Evolutionary conservation across 1,140 invertebrate species (phyloP).

Genomic region (Scylla paramamosain): DNA sequence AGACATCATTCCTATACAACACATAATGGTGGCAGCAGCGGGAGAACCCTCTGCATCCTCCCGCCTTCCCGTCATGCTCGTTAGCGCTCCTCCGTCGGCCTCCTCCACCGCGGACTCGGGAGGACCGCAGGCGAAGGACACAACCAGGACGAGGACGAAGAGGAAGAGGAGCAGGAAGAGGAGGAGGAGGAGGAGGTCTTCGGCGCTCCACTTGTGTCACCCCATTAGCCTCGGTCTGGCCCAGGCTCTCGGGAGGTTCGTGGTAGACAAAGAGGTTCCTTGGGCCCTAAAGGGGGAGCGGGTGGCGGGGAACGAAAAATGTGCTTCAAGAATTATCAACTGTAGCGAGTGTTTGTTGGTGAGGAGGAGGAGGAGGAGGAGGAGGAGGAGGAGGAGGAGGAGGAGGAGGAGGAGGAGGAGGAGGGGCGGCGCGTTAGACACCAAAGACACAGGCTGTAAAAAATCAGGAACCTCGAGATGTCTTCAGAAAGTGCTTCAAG

Average conservation of each 20-base stretch:
- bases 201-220: neutral
- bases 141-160: too few species aligned
- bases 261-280: neutral
- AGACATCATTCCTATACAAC: neutral
- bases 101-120: neutral
- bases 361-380: neutral
- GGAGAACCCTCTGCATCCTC: neutral
- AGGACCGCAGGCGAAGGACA: neutral
- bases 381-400: too few species aligned
- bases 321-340: neutral
- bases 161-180: neutral
- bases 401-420: too few species aligned
- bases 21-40: neutral
- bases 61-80: neutral
- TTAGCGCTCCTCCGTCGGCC: neutral
- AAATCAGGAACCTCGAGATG: neutral
- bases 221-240: neutral
- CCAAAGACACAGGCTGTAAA: neutral
- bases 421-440: neutral
- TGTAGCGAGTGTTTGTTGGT: neutral
- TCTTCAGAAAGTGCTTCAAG: too few species aligned
- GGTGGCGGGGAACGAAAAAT: neutral
- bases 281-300: neutral
- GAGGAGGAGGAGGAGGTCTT: neutral
- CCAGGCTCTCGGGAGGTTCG: neutral